phyloP scores from a whole-genome alignment of 2,113 vertebrate genomes.

The Asarcornis scutulata region DNA sequence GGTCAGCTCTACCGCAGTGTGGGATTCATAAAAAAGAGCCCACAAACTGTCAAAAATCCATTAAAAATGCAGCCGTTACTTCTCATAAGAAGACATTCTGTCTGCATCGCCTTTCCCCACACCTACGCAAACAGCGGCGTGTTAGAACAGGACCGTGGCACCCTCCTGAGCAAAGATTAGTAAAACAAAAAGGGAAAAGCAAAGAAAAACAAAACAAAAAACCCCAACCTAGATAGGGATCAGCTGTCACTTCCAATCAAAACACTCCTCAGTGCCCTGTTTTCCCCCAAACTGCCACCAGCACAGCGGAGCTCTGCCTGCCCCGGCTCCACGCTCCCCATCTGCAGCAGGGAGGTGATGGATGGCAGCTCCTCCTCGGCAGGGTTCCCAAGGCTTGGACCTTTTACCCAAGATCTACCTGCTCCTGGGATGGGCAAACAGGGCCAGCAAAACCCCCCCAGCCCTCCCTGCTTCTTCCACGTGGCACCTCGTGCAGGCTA shows the following conservation, averaged over 20 bases:
- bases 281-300: background rate
- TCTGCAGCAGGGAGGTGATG: background rate
- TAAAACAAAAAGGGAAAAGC: background rate
- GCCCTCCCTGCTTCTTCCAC: background rate
- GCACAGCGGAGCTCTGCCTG: accelerated
- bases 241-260: conserved; percentile 32
- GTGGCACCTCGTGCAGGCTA: accelerated
- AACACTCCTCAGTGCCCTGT: background rate
- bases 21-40: background rate
- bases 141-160: background rate
- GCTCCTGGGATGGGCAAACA: background rate
- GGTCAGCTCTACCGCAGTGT: background rate
- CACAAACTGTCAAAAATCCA: background rate
- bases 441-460: accelerated
- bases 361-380: background rate
- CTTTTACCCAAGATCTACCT: background rate
- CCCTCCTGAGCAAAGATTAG: background rate
- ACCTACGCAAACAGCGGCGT: background rate
- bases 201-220: too few species aligned
- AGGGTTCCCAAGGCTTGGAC: background rate
- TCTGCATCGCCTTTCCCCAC: background rate
- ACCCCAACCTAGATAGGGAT: background rate
- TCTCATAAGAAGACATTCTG: background rate
- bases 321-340: background rate
- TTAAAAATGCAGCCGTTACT: background rate